phyloP scores from a whole-genome alignment of 1,140 invertebrate genomes.

The Laupala kohalensis region DNA sequence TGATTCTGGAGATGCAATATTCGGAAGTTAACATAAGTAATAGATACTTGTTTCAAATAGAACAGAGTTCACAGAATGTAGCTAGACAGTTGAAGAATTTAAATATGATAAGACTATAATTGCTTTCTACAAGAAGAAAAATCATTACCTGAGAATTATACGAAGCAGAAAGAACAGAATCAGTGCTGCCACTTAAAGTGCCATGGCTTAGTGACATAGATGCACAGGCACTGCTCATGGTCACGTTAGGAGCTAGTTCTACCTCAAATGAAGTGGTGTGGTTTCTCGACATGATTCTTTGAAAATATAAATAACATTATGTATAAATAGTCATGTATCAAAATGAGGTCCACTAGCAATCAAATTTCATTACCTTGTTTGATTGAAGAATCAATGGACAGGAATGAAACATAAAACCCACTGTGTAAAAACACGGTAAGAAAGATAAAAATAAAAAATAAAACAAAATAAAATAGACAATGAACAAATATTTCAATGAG shows the following conservation, averaged over 20 bases:
- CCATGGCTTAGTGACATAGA: background rate
- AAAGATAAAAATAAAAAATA: background rate
- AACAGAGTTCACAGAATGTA: too few relatives aligned
- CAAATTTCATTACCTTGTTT: background rate
- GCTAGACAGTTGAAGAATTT: too few relatives aligned
- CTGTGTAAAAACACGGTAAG: background rate
- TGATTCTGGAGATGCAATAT: too few relatives aligned
- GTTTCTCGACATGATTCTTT: conserved; percentile 1
- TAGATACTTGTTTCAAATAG: too few relatives aligned
- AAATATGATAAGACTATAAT: too few relatives aligned
- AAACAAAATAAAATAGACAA: background rate
- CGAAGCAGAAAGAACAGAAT: background rate
- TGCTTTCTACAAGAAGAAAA: too few relatives aligned
- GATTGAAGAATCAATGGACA: background rate
- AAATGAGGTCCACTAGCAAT: background rate
- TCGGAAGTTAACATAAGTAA: too few relatives aligned
- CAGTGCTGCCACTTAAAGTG: background rate
- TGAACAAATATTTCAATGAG: background rate
- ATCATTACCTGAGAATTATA: background rate
- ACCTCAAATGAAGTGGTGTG: background rate
- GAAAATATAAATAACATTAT: background rate
- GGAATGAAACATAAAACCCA: background rate
- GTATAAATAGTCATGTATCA: background rate
- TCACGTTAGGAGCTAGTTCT: background rate
- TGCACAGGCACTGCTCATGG: background rate